Evolutionary conservation across 2,113 vertebrate genomes (phyloP), one percentile per base, ranked within the genome.

Genomic region (Tauraco erythrolophus): DNA sequence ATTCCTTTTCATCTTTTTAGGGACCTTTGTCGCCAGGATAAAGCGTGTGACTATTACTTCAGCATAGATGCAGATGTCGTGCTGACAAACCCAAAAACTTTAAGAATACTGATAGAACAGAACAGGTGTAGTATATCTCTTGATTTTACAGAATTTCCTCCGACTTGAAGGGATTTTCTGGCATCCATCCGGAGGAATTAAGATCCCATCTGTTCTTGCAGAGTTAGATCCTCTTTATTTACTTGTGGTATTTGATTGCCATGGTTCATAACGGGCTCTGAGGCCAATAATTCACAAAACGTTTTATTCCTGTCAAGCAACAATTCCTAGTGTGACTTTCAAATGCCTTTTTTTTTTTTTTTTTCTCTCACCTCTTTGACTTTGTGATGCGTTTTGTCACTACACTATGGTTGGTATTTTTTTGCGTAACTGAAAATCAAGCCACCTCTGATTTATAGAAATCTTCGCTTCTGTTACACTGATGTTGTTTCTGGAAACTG

Each of bases 61-160:
- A 99, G 98, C 97, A 98, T 99, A 37, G 99, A 99, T 92, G 97
- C 99, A 22, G 99, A 99, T 89, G 99, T 99, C 6, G 98, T 99
- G 95, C 96, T 99, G 94, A 99, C 99, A 97, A 99, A 99, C 95
- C 97, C 98, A 0, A 99, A 98, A 97, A 99, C 99, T 21, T 98
- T 99, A 98, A 99, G 99, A 97, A 97, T 99, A 88, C 97, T 99
- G 94, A 99, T 99, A 37, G 99, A 99, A 97, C 99, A 99, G 98
- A 99, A 99, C 99, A 99, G 99, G 99, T 99, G 98, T 78, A 90
- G 30, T 92, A 87, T 85, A 37, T 78, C 21, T 93, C 46, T 48
- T 95, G 51, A 33, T 72, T 92, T 46, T 89, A 65, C 37, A 69
- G 70, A 84, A 50, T 79, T 65, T 80, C 5, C 23, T 66, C 4